Base-by-base conservation (phyloP, 2,113 vertebrate species). In the Motacilla alba region DNA sequence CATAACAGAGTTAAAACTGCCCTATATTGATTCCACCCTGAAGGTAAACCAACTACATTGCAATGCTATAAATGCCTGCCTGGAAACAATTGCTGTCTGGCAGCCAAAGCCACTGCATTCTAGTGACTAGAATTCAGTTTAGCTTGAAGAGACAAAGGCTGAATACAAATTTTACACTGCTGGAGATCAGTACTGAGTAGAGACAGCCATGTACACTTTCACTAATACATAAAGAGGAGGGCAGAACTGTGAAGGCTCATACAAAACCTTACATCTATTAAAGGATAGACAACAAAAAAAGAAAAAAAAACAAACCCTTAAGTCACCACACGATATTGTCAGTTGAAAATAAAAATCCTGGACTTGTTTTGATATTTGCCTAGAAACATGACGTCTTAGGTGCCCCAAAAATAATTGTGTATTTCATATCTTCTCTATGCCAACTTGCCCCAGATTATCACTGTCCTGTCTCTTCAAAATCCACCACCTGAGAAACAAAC, bases 401-500 rank as follows among this genome's bases (percentile, higher is more conserved):
- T 24, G 3, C 17, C 7, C 23, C 10, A 23, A 78, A 53, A 78
- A 52, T 20, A 46, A 13, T 4, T 27, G 2, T 15, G 12, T 24
- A 23, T 46, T 87, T 41, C 3, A 1, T 39, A 69, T 18, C 15
- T 53, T 69, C 19, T 46, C 46, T 53, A 30, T n/a, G 22, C 6
- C 33, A 39, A 7, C 2, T 69, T 69, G 27, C 10, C 28, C 15
- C 28, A 24, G 15, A 23, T 39, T 78, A 52, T 62, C 19, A 46
- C 12, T 53, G 33, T 23, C 55, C 20, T 28, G 10, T 46, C 19
- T 53, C 39, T 46, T 46, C 39, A 69, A 69, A 69, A 53, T 8
- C 23, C 26, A 43, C 1, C 2, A 49, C 4, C 2, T 2, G 1
- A 8, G 18, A 62, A 87, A 31, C 0, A 0, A 59, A 60, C 15